Conservation (phyloP, 2,113 vertebrate genomes). For the Nycticryphes semicollaris region DNA sequence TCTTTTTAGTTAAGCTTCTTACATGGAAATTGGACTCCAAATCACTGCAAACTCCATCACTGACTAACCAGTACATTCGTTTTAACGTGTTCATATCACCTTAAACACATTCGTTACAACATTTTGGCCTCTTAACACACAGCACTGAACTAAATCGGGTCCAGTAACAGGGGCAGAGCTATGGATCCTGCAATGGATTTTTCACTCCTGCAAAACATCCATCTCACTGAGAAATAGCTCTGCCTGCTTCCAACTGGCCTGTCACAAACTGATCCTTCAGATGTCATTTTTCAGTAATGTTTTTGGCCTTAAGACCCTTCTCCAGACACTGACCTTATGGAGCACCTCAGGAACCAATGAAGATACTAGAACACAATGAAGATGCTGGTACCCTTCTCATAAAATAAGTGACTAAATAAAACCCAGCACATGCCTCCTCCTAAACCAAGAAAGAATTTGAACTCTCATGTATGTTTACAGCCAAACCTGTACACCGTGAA, state of each 20-base stretch:
- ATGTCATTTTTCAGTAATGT: not conserved
- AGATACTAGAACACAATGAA: no score
- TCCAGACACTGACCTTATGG: not conserved
- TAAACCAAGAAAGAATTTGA: not conserved
- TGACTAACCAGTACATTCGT: not conserved
- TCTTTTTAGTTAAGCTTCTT: not conserved
- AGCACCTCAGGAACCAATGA: not conserved
- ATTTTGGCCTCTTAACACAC: not conserved
- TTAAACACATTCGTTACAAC: not conserved
- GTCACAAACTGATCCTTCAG: not conserved
- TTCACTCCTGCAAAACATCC: not conserved
- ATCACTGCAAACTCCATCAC: not conserved
- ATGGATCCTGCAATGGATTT: not conserved
- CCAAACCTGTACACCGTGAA: not conserved
- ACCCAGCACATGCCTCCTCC: not conserved
- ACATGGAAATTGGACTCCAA: not conserved
- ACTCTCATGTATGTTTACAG: accelerated
- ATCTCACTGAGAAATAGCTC: not conserved
- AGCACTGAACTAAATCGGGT: not conserved
- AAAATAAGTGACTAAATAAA: not conserved
- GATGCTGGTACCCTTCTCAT: not conserved
- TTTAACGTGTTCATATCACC: not conserved
- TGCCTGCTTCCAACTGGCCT: not conserved
- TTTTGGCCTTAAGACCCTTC: not conserved
- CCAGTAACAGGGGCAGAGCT: not conserved